These are phyloP conservation scores for Pomatorhinus ruficollis DNA, from an alignment of 2,113 vertebrate genomes.

Conservation along the genomic window DNA sequence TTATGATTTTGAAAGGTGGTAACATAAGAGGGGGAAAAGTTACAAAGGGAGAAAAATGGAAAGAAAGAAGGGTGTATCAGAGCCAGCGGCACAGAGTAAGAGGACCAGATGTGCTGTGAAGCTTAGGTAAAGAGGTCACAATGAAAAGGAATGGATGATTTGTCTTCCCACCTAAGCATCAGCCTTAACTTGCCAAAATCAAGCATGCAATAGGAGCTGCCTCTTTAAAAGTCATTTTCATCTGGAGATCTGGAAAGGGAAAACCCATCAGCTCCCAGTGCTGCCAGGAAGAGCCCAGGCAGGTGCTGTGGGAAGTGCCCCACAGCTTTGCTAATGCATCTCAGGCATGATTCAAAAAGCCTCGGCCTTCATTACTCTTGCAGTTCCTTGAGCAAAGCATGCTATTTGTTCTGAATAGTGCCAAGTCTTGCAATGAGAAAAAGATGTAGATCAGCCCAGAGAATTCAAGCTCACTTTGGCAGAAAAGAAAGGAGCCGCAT, in stretches of 20 bases:
- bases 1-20: constrained; percentile 13
- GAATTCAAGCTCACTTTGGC: background rate
- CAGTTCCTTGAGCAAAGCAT: background rate
- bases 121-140: background rate
- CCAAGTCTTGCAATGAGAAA: constrained; percentile 42
- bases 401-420: background rate
- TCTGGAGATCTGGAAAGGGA: background rate
- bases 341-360: background rate
- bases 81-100: background rate
- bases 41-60: background rate
- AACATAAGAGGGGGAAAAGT: background rate
- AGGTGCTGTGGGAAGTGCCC: constrained; percentile 1
- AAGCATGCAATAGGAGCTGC: background rate
- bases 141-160: background rate
- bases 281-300: background rate
- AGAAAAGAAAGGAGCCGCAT: background rate
- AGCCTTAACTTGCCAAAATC: background rate
- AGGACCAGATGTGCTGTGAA: constrained; percentile 35
- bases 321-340: constrained; percentile 18
- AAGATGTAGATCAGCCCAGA: constrained; percentile 20
- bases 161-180: background rate
- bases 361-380: background rate
- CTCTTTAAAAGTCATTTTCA: background rate
- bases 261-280: background rate
- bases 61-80: background rate